Conservation (phyloP, 53 echinoderm and acorn worm species). For the Henricia sp. region DNA sequence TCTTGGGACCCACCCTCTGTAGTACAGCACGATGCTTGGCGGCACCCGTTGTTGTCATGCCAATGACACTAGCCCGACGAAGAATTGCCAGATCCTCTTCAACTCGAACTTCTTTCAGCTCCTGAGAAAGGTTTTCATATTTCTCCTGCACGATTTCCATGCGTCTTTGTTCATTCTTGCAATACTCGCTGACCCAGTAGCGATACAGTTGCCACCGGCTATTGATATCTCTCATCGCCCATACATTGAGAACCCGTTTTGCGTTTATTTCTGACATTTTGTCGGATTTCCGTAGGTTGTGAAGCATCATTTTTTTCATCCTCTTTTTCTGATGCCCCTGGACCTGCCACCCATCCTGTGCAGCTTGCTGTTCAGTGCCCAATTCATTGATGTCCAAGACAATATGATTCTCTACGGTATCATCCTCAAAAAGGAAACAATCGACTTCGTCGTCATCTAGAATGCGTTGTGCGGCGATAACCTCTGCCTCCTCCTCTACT, state of each 20-base stretch:
- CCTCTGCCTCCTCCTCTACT: constrained; percentile 74
- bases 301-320: constrained; percentile 55
- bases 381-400: constrained; percentile 44
- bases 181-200: constrained; percentile 73
- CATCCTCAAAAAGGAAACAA: constrained; percentile 15
- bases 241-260: constrained; percentile 55
- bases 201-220: constrained; percentile 84
- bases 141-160: constrained; percentile 60
- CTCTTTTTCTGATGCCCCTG: constrained; percentile 26
- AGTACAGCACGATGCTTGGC: constrained; percentile 70
- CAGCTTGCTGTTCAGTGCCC: constrained; percentile 8
- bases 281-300: constrained; percentile 65
- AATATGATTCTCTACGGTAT: constrained; percentile 26
- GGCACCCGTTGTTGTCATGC: constrained; percentile 90
- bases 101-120: constrained; percentile 63
- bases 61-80: constrained; percentile 66
- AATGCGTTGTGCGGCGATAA: constrained; percentile 63
- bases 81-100: constrained; percentile 71
- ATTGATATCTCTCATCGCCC: constrained; percentile 62
- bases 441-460: constrained; percentile 68
- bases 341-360: constrained; percentile 58
- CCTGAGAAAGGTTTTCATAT: constrained; percentile 63
- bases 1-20: constrained; percentile 77
- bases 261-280: constrained; percentile 66
- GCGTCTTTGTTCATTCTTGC: constrained; percentile 21